Evolutionary conservation across 2,797 vertebrate genomes (phyloP), one percentile per base, ranked within the genome.

Genomic region (Hirundo rustica): DNA sequence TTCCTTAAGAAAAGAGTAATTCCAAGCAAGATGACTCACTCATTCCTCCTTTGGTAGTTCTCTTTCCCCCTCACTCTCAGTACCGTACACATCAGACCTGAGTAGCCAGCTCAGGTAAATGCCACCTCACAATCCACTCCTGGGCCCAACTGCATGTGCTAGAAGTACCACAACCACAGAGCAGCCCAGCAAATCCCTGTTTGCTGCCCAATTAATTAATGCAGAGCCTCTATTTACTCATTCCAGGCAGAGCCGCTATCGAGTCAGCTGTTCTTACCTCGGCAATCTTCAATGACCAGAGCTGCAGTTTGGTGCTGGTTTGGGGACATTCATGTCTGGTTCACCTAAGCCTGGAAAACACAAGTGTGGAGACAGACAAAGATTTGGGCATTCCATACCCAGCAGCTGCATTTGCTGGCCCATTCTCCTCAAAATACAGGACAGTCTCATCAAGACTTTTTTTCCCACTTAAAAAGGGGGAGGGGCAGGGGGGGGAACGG

Each of bases 401-500:
- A 61, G 70, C n/a, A 88, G 27, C 64, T 95, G 25, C 45, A 48
- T 53, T 75, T 94, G 26, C 47, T 40, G 34, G 11, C n/a, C 42
- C 16, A 3, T 57, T 64, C 53, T 75, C 11, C 48, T 75, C 17
- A 65, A 62, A 84, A 57, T 18, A n/a, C 84, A 70, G 27, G 23
- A 55, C 14, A 72, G 12, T 5, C 44, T 74, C 11, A 23, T 64
- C 16, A 36, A 71, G 21, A 54, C 5, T 32, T 40, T 38, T 36
- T 38, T n/a, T 21, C 19, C 7, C 3, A 16, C 8, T 18, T 8
- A 12, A 21, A 86, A 70, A 5, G 4, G 5, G 2, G 5, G 4
- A 12, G 4, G 10, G 8, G n/a, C n/a, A n/a, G 4, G 1, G 4
- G 3, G 3, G 11, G 16, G 23, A 10, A 9, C 7, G 12, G 7